Percentiles rank a stretch among this genome's conserved stretches.
These are phyloP conservation scores for Scrobipalpa costella DNA, from an alignment of 2,888 invertebrate genomes.

Conservation along the genomic window DNA sequence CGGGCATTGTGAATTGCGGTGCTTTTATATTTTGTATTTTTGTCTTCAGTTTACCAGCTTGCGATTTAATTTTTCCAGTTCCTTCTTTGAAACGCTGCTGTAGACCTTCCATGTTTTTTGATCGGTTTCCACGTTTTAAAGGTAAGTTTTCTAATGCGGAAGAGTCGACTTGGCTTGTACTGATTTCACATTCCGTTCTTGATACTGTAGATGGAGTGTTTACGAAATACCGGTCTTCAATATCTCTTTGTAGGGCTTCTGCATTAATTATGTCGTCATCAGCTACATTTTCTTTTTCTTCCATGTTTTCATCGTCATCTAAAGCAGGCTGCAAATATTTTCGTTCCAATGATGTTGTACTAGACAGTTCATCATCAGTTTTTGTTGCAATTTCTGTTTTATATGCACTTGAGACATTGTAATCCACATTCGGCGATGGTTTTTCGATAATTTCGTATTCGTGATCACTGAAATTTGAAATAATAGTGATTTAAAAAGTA, in stretches of 20 bases:
- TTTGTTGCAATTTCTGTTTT: constrained; percentile 53
- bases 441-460: constrained; percentile 95
- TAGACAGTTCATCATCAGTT: constrained; percentile 76
- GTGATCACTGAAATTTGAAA: constrained; percentile 88
- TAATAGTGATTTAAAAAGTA: constrained; percentile 29
- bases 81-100: constrained; percentile 85
- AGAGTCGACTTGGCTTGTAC: constrained; percentile 85
- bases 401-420: constrained; percentile 62
- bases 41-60: constrained; percentile 87
- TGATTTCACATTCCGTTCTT: constrained; percentile 83
- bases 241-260: constrained; percentile 82
- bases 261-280: constrained; percentile 61
- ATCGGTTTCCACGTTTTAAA: constrained; percentile 79
- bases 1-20: constrained; percentile 76
- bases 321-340: constrained; percentile 76
- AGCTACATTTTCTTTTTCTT: constrained; percentile 58
- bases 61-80: constrained; percentile 85
- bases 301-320: constrained; percentile 68
- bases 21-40: constrained; percentile 84
- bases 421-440: constrained; percentile 76
- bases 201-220: constrained; percentile 82
- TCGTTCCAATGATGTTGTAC: constrained; percentile 73
- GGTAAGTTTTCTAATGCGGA: constrained; percentile 84
- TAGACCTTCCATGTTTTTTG: constrained; percentile 77
- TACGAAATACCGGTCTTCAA: constrained; percentile 83